Base-by-base conservation (phyloP, 2,888 invertebrate species). In the Nebria brevicollis region DNA sequence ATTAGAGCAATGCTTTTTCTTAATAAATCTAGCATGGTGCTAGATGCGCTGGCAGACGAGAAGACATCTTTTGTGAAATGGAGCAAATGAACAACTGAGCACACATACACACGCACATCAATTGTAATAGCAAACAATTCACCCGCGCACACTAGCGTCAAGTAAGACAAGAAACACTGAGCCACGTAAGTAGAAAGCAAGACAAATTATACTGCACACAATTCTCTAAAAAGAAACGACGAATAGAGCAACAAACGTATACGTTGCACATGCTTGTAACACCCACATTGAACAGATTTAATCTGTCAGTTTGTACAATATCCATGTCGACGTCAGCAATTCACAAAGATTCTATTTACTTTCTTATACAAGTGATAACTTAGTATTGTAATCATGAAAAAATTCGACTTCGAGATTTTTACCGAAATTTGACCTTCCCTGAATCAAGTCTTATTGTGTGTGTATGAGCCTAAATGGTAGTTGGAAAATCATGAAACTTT, bases 131-230 rank as follows among this genome's bases (percentile, higher is more conserved):
- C n/a, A n/a, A 7, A 66, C 25, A 20, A 25, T 66, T 34, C 34
- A 34, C 34, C 34, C 34, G 34, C 5, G 34, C 13, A 25, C 25
- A 66, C 66, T 8, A 11, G 15, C 66, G 7, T 66, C 15, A 20
- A 15, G 66, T 13, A 13, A 15, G 66, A 25, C 66, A 66, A 66
- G 15, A 34, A 34, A 66, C 66, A 25, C 65, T 65, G 65, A n/a
- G 65, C 15, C 15, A 65, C 34, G 34, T 34, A 65, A 65, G 65
- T 15, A 15, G 66, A 66, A 66, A 66, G 66, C 66, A 66, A 66
- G 11, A 66, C 66, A 66, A 66, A 66, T 66, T 66, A 25, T 25
- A 66, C 15, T 66, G 66, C 66, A 66, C 66, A 66, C 66, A 66
- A 34, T 34, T 66, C 66, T 66, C 13, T 7, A 34, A 66, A 13